These are phyloP conservation scores for Ichneumon xanthorius DNA, from an alignment of 2,888 invertebrate genomes.

Conservation along the genomic window DNA sequence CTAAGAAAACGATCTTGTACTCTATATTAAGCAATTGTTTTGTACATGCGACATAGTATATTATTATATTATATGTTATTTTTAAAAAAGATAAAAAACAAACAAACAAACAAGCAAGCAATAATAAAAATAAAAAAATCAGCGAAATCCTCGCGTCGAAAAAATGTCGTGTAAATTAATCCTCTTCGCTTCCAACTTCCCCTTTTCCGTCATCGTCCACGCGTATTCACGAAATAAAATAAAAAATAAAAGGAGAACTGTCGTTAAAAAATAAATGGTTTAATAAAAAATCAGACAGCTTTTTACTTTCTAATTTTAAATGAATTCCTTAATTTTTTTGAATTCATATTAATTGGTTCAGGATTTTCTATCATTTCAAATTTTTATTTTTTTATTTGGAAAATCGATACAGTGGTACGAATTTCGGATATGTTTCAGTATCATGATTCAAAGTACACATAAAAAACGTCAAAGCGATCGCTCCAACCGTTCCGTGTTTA, in stretches of 20 bases:
- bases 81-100: slow-evolving; percentile 56
- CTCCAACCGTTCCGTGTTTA: too few species aligned
- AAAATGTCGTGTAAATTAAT: slow-evolving; percentile 25
- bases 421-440: too few species aligned
- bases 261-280: neutral
- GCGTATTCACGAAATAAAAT: neutral
- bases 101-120: slow-evolving; percentile 38
- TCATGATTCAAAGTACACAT: too few species aligned
- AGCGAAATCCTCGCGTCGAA: slow-evolving; percentile 18
- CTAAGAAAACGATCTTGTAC: slow-evolving; percentile 82
- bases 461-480: too few species aligned
- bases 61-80: slow-evolving; percentile 81
- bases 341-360: too few species aligned
- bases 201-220: slow-evolving; percentile 11
- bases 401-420: too few species aligned
- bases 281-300: too few species aligned
- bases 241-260: neutral
- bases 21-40: slow-evolving; percentile 83
- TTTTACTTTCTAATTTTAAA: too few species aligned
- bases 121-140: slow-evolving; percentile 10
- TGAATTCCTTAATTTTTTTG: too few species aligned
- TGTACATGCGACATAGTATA: slow-evolving; percentile 84
- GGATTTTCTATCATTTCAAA: too few species aligned
- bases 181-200: slow-evolving; percentile 22
- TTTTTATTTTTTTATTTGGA: too few species aligned